Conservation (phyloP, 2,113 vertebrate genomes). For the Chlamydotis undulata region DNA sequence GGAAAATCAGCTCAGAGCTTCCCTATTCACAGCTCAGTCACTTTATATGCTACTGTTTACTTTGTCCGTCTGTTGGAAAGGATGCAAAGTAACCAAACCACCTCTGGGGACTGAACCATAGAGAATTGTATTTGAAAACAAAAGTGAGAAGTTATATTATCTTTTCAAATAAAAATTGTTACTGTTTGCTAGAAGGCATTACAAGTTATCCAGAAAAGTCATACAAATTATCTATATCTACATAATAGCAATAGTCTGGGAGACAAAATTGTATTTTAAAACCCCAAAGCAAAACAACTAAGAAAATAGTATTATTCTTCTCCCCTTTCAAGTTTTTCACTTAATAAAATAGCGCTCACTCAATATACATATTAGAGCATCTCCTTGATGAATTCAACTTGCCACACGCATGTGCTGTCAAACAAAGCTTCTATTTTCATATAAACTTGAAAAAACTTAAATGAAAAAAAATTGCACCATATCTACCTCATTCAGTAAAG, state of each 20-base stretch:
- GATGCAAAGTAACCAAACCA: slow-evolving; percentile 46
- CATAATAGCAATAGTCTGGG: not conserved
- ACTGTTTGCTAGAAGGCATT: slow-evolving; percentile 1
- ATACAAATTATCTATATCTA: slow-evolving; percentile 11
- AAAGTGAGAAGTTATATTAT: not conserved
- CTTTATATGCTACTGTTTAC: slow-evolving; percentile 37
- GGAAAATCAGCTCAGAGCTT: slow-evolving; percentile 30
- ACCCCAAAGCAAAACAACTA: not conserved
- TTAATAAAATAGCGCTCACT: not conserved
- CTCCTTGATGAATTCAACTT: not conserved
- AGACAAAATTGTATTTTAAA: not conserved
- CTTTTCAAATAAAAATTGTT: not conserved
- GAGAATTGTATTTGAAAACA: not conserved
- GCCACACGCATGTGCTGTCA: not conserved
- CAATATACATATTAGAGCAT: not conserved
- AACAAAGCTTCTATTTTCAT: not conserved
- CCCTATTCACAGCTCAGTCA: slow-evolving; percentile 25
- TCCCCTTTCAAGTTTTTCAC: not conserved
- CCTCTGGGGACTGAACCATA: slow-evolving; percentile 9
- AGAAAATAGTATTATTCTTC: not conserved
- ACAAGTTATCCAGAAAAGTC: slow-evolving; percentile 29
- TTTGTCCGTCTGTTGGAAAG: slow-evolving; percentile 43
- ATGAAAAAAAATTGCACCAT: not conserved
- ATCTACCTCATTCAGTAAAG: slow-evolving; percentile 26
- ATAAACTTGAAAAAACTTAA: not conserved